A percentile compares a stretch with the other conserved stretches of the same genome.
Conservation (phyloP, 2,797 vertebrate species). For the Notolabrus celidotus region DNA sequence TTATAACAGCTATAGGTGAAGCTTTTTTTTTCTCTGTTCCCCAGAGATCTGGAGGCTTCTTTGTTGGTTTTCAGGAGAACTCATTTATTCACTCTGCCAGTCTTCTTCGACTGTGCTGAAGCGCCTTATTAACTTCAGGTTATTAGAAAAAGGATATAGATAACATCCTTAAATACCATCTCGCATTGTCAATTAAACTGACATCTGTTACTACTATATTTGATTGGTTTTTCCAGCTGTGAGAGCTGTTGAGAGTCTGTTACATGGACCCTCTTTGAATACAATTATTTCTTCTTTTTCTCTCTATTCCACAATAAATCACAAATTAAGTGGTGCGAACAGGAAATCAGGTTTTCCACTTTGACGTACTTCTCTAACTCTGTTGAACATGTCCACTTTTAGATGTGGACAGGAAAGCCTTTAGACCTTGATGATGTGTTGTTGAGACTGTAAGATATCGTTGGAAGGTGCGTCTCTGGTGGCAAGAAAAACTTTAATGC, state of each 20-base stretch:
- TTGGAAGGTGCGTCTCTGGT: too few species aligned
- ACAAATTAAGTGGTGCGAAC: too few species aligned
- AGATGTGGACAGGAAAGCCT: too few species aligned
- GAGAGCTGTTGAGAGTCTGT: background rate
- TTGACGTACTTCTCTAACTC: too few species aligned
- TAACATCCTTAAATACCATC: background rate
- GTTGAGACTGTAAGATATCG: too few species aligned
- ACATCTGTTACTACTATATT: background rate
- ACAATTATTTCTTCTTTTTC: too few species aligned
- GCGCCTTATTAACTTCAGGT: background rate
- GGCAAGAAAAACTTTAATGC: too few species aligned
- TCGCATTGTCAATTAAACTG: background rate
- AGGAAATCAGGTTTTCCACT: too few species aligned
- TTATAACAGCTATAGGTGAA: background rate
- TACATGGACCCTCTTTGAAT: too few species aligned
- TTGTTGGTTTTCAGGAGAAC: background rate
- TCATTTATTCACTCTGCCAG: background rate
- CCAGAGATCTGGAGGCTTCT: background rate
- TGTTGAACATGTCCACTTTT: too few species aligned
- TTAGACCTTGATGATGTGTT: too few species aligned
- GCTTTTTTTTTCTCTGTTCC: background rate
- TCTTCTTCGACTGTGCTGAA: background rate
- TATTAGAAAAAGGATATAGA: background rate
- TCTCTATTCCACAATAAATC: too few species aligned
- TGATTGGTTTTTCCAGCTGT: slow-evolving; percentile 2